phyloP scores from a whole-genome alignment of 1,140 invertebrate species.

The Ceratosolen fusciceps region DNA sequence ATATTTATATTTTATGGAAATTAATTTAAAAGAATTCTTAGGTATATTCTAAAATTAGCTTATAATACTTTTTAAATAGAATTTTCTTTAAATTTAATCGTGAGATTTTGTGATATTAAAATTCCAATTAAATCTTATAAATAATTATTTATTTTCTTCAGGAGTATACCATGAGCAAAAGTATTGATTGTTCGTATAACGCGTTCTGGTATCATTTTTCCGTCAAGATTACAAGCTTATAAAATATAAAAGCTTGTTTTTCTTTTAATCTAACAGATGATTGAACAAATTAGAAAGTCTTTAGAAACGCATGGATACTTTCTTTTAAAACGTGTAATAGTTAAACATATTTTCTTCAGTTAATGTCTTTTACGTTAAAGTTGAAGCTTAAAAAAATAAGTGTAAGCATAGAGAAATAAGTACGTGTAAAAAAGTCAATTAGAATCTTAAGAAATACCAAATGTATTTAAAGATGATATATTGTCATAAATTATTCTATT shows the following conservation, averaged over 20 bases:
- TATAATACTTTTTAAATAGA: not conserved
- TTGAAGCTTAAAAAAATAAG: not conserved
- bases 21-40: not conserved
- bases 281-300: not conserved
- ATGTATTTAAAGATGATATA: not conserved
- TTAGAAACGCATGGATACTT: not conserved
- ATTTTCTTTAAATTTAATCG: not conserved
- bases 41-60: not conserved
- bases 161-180: too few species aligned
- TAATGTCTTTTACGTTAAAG: not conserved
- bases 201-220: not conserved
- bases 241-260: not conserved
- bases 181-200: not conserved
- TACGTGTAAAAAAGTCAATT: not conserved
- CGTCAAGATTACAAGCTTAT: not conserved
- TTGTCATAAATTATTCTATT: not conserved
- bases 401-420: not conserved
- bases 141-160: too few species aligned
- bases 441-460: too few species aligned
- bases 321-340: not conserved
- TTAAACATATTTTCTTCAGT: not conserved
- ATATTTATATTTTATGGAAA: not conserved
- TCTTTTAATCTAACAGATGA: not conserved
- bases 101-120: too few species aligned
- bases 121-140: too few species aligned